Base-by-base conservation (phyloP, 2,888 invertebrate species). In the Crepidodera aurea region DNA sequence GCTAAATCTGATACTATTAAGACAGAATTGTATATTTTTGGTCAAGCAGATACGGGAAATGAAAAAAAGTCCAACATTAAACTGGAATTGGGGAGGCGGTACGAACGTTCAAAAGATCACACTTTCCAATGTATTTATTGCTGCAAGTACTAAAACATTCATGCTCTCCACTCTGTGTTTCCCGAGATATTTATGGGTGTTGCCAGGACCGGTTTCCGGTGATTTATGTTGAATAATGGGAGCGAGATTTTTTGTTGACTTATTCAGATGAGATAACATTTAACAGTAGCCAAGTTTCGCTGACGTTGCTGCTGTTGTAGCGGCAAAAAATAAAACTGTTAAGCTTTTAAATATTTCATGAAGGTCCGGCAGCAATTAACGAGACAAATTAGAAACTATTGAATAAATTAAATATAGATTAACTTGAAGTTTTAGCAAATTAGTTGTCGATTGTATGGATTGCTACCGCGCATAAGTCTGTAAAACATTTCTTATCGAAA, bases 81-180 rank as follows among this genome's bases (percentile, higher is more conserved):
- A 40, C 3, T 18, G 60, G 56, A 65, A 63, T 59, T 44, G 65
- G 54, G 53, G 50, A 57, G 65, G 65, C 63, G 65, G 56, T 29
- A 39, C 46, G 40, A 16, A 46, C 42, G 42, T 60, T 54, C 48
- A 48, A 40, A 53, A 53, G 57, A 66, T 62, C 62, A 51, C 62
- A 63, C 63, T 63, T 60, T 54, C 63, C 44, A 59, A 62, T 63
- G 59, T 63, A 66, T 66, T 66, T 66, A 66, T 63, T 60, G 65
- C 63, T 48, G 42, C 44, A 51, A 51, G 53, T 63, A 57, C 62
- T 66, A 66, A 66, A 66, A 66, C 65, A 63, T 66, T 66, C 65
- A 66, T 66, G 63, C 48, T 34, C 58, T 48, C 56, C 57, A 51
- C 46, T 51, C 48, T 53, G 46, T 56, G 55, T 42, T 60, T 39